phyloP scores from a whole-genome alignment of 1,140 invertebrate species.

The Trinorchestia longiramus region DNA sequence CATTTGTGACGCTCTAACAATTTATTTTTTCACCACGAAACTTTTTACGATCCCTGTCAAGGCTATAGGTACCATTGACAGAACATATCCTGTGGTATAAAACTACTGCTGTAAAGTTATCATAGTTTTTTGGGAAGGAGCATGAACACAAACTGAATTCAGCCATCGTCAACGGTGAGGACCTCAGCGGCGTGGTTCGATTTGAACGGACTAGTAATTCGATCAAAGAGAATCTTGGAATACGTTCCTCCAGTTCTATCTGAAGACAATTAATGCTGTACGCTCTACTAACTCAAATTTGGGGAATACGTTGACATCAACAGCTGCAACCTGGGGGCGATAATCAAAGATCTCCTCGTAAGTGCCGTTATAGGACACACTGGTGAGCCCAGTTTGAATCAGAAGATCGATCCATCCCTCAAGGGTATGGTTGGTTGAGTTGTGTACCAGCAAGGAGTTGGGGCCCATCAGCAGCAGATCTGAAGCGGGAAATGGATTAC shows the following conservation, averaged over 20 bases:
- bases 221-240: neutral
- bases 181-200: neutral
- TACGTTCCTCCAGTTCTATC: no score
- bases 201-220: neutral
- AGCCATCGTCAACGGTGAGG: no score
- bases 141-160: no score
- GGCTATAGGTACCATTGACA: no score
- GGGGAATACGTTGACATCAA: constrained; percentile 73
- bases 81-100: no score
- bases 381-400: neutral
- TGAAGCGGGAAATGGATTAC: neutral
- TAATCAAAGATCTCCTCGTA: neutral
- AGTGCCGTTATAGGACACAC: constrained; percentile 68
- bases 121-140: no score
- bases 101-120: no score
- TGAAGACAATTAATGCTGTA: no score
- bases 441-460: neutral
- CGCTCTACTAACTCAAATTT: neutral
- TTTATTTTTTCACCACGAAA: no score
- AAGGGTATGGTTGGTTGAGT: neutral
- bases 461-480: neutral
- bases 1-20: no score
- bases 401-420: neutral
- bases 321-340: constrained; percentile 43
- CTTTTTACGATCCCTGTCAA: no score